phyloP scores from a whole-genome alignment of 2,797 vertebrate genomes.

The Arrhamphus sclerolepis region DNA sequence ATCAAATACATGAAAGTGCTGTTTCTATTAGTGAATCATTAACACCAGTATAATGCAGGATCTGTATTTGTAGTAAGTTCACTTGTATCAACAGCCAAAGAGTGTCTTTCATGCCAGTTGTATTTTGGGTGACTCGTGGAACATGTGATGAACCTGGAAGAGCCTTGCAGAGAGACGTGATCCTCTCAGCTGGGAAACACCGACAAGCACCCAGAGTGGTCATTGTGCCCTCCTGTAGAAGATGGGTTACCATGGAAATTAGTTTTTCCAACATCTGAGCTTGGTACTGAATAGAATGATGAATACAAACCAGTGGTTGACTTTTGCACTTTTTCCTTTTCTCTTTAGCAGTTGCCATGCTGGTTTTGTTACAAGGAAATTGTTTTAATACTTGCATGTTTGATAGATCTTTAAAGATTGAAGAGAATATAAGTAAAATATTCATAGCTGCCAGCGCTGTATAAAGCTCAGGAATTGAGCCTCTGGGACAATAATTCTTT shows the following conservation, averaged over 20 bases:
- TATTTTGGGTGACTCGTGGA: conserved; percentile 9
- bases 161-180: conserved; percentile 37
- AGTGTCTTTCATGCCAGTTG: no score
- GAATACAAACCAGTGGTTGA: no score
- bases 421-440: no score
- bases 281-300: neutral
- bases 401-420: no score
- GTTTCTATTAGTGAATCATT: no score
- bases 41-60: no score
- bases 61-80: no score
- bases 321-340: no score
- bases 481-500: conserved; percentile 23
- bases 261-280: conserved; percentile 29
- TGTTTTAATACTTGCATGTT: neutral
- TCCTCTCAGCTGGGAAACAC: conserved; percentile 48
- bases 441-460: conserved; percentile 6
- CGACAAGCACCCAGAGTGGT: conserved; percentile 65
- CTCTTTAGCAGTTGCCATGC: no score
- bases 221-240: conserved; percentile 59
- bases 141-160: conserved; percentile 14
- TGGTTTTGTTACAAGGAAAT: neutral
- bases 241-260: conserved; percentile 68
- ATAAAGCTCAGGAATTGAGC: conserved; percentile 2
- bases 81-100: neutral
- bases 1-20: neutral